Conservation (phyloP, 2,797 vertebrate species). For the Myiotriccus ornatus region DNA sequence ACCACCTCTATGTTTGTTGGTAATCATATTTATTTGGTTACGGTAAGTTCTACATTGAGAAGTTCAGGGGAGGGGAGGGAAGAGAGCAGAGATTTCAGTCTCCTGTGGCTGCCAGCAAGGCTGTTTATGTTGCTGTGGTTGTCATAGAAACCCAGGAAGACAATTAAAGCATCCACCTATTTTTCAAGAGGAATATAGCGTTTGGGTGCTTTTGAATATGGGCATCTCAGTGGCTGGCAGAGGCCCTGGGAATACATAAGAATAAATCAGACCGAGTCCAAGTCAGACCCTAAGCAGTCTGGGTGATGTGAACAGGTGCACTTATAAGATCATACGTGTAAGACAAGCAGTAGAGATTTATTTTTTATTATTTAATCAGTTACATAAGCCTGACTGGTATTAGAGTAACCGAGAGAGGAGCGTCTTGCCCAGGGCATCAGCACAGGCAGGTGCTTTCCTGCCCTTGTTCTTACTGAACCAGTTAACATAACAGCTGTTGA, state of each 20-base stretch:
- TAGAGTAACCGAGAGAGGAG: background rate
- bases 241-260: fast-evolving
- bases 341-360: background rate
- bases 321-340: background rate
- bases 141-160: slow-evolving; percentile 54
- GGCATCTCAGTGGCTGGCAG: background rate
- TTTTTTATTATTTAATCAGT: background rate
- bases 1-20: background rate
- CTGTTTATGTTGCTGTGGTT: slow-evolving; percentile 55
- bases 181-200: slow-evolving; percentile 4
- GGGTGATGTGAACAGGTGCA: fast-evolving
- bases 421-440: background rate
- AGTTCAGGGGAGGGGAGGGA: background rate
- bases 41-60: background rate
- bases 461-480: background rate
- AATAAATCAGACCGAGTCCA: background rate
- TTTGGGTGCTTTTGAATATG: background rate
- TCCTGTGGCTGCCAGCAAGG: slow-evolving; percentile 37
- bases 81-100: slow-evolving; percentile 15
- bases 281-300: background rate
- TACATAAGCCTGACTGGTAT: background rate
- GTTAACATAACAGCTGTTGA: background rate
- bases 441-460: background rate
- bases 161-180: slow-evolving; percentile 39
- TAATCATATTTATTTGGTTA: slow-evolving; percentile 6